These are phyloP conservation scores for Erannis defoliaria DNA, from an alignment of 2,888 invertebrate genomes.

Conservation along the genomic window DNA sequence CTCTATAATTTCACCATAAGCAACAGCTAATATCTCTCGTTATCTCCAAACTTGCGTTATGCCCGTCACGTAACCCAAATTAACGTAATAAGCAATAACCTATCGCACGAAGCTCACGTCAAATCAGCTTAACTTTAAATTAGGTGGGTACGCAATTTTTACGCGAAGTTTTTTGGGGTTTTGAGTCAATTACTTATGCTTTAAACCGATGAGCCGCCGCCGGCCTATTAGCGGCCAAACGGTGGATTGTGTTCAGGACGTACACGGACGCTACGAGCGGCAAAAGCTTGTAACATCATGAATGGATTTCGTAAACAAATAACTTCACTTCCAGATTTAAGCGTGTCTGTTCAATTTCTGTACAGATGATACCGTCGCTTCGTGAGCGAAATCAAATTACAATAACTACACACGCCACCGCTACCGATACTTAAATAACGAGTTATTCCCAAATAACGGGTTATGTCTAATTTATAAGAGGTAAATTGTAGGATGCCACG, in stretches of 20 bases:
- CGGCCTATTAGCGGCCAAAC: constrained; percentile 78
- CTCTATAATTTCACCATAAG: constrained; percentile 63
- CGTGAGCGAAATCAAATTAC: constrained; percentile 83
- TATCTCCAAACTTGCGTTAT: constrained; percentile 59
- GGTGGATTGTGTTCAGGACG: constrained; percentile 48
- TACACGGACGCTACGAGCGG: constrained; percentile 7
- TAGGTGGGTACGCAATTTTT: constrained; percentile 52
- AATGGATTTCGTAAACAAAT: constrained; percentile 23
- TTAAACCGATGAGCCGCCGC: constrained; percentile 71
- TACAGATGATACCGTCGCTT: constrained; percentile 60
- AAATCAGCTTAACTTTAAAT: constrained; percentile 72
- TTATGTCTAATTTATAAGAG: constrained; percentile 81
- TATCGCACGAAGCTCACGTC: constrained; percentile 81
- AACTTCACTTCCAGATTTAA: constrained; percentile 10
- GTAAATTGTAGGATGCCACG: constrained; percentile 79
- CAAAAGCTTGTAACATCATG: constrained; percentile 10
- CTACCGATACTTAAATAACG: constrained; percentile 81
- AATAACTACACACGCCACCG: constrained; percentile 80
- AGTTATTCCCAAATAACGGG: constrained; percentile 72
- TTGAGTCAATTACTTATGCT: constrained; percentile 69
- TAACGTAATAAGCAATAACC: constrained; percentile 81
- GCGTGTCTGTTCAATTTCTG: constrained; percentile 24
- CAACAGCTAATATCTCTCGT: constrained; percentile 62
- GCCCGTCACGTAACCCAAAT: constrained; percentile 68
- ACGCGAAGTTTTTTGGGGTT: constrained; percentile 59